phyloP scores from a whole-genome alignment of 2,888 invertebrate genomes.

The Luffia ferchaultella region DNA sequence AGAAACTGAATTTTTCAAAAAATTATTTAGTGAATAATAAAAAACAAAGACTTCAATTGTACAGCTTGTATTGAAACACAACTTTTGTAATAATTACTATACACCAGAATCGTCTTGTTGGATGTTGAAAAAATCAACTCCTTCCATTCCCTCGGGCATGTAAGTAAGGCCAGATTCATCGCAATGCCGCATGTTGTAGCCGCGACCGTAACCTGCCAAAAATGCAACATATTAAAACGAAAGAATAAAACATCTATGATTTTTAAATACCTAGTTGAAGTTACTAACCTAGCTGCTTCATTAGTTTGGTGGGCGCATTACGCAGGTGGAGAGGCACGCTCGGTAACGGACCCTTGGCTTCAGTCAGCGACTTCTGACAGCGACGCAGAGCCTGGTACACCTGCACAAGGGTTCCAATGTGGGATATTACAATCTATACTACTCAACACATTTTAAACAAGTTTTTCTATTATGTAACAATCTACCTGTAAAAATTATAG shows the following conservation, averaged over 20 bases:
- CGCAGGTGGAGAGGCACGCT: constrained; percentile 79
- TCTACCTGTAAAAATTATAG: too few relatives aligned
- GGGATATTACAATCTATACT: too few relatives aligned
- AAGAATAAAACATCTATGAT: background rate
- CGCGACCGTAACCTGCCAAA: constrained; percentile 70
- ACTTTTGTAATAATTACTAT: too few relatives aligned
- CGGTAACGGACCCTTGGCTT: constrained; percentile 75
- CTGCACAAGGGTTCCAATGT: too few relatives aligned
- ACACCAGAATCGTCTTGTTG: constrained; percentile 16
- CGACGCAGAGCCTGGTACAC: constrained; percentile 63
- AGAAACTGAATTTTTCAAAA: too few relatives aligned
- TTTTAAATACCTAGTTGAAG: background rate
- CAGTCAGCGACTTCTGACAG: constrained; percentile 67
- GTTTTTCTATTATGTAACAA: too few relatives aligned
- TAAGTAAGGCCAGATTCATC: constrained; percentile 66
- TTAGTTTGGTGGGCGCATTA: constrained; percentile 81
- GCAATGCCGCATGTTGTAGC: constrained; percentile 65
- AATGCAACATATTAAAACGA: background rate
- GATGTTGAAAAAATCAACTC: constrained; percentile 63
- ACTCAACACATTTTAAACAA: too few relatives aligned
- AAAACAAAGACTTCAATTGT: too few relatives aligned
- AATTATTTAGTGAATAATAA: too few relatives aligned
- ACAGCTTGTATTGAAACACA: too few relatives aligned
- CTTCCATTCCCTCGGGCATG: constrained; percentile 73
- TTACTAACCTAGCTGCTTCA: constrained; percentile 73